Base-by-base conservation (phyloP, 1,140 invertebrate genomes). In the Delia radicum region DNA sequence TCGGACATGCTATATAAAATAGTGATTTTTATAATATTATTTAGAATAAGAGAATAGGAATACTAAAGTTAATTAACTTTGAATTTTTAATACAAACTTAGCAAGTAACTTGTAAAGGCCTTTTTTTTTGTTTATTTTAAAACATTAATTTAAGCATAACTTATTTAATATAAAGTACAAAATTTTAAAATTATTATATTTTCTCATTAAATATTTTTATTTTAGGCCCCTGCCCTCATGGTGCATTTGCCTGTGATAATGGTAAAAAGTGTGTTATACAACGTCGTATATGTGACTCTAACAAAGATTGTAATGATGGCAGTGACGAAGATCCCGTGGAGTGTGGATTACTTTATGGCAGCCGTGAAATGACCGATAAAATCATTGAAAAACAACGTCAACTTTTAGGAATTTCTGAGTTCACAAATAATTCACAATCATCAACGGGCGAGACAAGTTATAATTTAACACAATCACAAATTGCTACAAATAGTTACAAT, bases 211-310 rank as follows among this genome's bases (percentile, higher is more conserved):
- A n/a, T n/a, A n/a, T n/a, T n/a, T n/a, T n/a, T n/a, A n/a, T 48
- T 27, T n/a, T 71, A 87, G 86, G 85, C 73, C 80, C 82, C 28
- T 94, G 93, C 86, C 88, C 89, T 2, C 84, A 88, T 48, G 91
- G 91, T 76, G 90, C 91, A 65, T 94, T 93, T 85, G 88, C 89
- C 61, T 95, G 94, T 84, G 84, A 87, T 10, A 89, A 90, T 71
- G 93, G 91, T 74, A 87, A 88, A n/a, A 89, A 90, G 67, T 95
- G 94, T 83, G 89, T 94, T 6, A 88, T 90, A 6, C 89, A 90
- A 77, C 89, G 89, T 79, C 87, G 88, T 78, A 88, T 92, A 75
- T 94, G 93, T 84, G 90, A 94, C 82, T 88, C 89, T 2, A 79
- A 87, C 26, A 69, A 77, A 2, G 92, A 95, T 81, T 96, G 94